Evolutionary conservation across 2,797 vertebrate genomes (phyloP).

Genomic region (Stomatorhinus walkeri): DNA sequence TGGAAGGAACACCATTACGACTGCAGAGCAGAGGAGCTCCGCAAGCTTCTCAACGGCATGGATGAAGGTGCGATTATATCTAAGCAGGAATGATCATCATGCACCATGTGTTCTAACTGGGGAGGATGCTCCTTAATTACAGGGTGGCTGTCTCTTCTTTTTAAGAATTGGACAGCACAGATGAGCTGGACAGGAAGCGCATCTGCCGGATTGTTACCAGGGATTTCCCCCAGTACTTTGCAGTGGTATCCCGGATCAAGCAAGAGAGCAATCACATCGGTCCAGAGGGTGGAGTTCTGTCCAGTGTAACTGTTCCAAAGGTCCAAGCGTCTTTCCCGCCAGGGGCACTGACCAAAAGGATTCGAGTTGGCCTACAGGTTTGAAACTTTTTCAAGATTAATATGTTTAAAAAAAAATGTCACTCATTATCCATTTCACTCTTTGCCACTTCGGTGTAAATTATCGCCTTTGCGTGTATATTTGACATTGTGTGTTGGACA

Average conservation of each 20-base stretch:
- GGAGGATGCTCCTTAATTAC: neutral
- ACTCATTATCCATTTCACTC: neutral
- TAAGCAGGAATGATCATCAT: neutral
- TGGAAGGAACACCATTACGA: conserved; percentile 98
- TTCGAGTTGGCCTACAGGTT: conserved; percentile 95
- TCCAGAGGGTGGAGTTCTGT: conserved; percentile 86
- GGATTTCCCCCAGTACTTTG: conserved; percentile 98
- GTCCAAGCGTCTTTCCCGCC: conserved; percentile 95
- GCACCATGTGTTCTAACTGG: neutral
- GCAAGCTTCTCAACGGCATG: conserved; percentile 89
- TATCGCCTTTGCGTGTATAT: neutral
- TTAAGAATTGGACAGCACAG: conserved; percentile 76
- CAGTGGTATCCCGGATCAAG: conserved; percentile 93
- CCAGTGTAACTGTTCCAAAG: conserved; percentile 77
- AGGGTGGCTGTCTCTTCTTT: neutral
- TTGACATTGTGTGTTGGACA: neutral
- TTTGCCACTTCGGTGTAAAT: neutral
- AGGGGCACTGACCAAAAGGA: conserved; percentile 93
- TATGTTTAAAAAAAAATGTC: neutral
- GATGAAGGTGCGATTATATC: conserved; percentile 77
- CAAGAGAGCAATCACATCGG: conserved; percentile 97
- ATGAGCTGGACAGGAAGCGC: conserved; percentile 89
- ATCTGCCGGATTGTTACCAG: conserved; percentile 95
- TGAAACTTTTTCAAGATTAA: conserved; percentile 22
- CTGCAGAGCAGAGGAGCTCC: conserved; percentile 80